Percentiles rank a stretch among this genome's conserved stretches.
Evolutionary conservation across 2,888 invertebrate genomes (phyloP).

Genomic region (Cremastinae sp.): DNA sequence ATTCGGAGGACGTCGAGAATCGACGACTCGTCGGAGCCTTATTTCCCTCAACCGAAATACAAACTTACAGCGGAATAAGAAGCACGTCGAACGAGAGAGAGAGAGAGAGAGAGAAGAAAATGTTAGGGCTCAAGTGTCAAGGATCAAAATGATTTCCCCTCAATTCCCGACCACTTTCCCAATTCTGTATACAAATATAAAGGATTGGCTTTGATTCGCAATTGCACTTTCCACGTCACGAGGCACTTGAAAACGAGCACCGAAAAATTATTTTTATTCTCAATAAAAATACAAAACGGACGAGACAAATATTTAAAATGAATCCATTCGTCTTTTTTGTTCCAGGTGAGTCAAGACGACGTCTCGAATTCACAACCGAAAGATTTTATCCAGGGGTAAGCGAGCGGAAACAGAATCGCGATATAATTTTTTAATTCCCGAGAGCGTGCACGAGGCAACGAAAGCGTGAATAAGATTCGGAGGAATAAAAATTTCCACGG

Average conservation of each 20-base stretch:
- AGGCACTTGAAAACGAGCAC: too few relatives aligned
- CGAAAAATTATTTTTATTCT: too few relatives aligned
- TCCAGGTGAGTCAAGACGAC: slow-evolving; percentile 65
- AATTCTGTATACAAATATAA: not conserved
- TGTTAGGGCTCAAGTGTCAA: not conserved
- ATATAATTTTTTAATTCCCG: not conserved
- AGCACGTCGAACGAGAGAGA: slow-evolving; percentile 12
- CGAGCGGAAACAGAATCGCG: slow-evolving; percentile 8
- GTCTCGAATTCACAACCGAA: not conserved
- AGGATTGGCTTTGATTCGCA: too few relatives aligned
- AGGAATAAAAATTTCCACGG: too few relatives aligned
- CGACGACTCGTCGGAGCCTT: slow-evolving; percentile 41
- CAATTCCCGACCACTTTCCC: slow-evolving; percentile 27
- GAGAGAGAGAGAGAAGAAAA: slow-evolving; percentile 17
- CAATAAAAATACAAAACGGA: not conserved
- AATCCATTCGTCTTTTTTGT: slow-evolving; percentile 46
- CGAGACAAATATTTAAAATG: not conserved
- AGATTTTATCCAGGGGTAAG: not conserved
- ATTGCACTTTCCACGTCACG: too few relatives aligned
- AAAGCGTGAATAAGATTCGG: too few relatives aligned
- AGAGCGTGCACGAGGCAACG: too few relatives aligned
- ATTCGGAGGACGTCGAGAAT: slow-evolving; percentile 29
- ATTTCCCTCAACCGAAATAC: slow-evolving; percentile 57
- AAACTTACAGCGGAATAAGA: slow-evolving; percentile 31
- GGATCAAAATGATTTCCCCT: slow-evolving; percentile 33